These are phyloP conservation scores for Agrypnus murinus DNA, from an alignment of 2,888 invertebrate genomes.

Conservation along the genomic window DNA sequence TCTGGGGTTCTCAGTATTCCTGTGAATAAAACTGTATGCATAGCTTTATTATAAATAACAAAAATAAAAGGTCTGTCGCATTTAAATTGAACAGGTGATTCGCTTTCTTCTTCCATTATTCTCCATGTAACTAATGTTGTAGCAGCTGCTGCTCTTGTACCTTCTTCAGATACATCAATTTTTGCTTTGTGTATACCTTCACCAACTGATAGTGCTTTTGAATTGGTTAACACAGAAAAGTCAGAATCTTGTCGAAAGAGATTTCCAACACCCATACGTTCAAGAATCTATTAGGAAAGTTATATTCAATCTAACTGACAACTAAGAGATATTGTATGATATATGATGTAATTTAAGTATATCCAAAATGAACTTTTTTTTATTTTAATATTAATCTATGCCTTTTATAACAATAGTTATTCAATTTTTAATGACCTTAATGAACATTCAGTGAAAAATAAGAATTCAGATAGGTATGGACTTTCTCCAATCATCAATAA, in stretches of 20 bases:
- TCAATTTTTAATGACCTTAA: too few species aligned
- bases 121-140: constrained; percentile 89
- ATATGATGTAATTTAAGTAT: neutral
- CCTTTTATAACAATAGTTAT: too few species aligned
- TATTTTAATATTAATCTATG: too few species aligned
- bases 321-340: too few species aligned
- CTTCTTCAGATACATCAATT: constrained; percentile 88
- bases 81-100: constrained; percentile 84
- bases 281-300: constrained; percentile 69
- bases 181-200: constrained; percentile 85
- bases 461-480: too few species aligned
- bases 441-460: too few species aligned
- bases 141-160: constrained; percentile 90
- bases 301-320: too few species aligned
- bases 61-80: constrained; percentile 91
- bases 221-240: constrained; percentile 73
- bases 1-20: constrained; percentile 75
- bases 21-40: constrained; percentile 79
- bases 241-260: constrained; percentile 73
- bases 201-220: constrained; percentile 71
- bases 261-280: constrained; percentile 74
- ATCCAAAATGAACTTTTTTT: too few species aligned
- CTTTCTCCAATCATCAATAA: too few species aligned
- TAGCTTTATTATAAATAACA: constrained; percentile 82
- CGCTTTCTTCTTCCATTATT: constrained; percentile 72